Percentiles rank a stretch among this genome's conserved stretches.
Conservation (phyloP, 2,113 vertebrate species). For the Rana temporaria region DNA sequence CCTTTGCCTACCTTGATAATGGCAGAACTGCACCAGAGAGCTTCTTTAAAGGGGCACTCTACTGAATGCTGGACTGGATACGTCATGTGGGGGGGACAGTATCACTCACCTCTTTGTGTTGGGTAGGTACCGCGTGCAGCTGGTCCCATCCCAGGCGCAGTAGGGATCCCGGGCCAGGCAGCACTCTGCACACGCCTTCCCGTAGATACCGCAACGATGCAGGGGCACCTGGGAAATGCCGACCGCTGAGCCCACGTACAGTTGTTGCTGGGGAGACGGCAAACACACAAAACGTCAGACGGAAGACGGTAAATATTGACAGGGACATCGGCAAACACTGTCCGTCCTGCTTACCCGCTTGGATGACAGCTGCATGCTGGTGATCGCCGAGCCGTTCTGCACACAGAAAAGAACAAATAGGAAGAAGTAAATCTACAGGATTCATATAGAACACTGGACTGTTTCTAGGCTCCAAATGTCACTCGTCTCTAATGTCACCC, state of each 20-base stretch:
- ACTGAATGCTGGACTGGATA: too few relatives aligned
- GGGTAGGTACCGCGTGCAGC: conserved; percentile 85
- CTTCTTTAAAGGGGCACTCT: too few relatives aligned
- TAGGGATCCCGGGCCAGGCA: conserved; percentile 97
- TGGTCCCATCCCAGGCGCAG: conserved; percentile 93
- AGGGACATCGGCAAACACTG: not conserved
- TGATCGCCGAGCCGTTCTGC: conserved; percentile 86
- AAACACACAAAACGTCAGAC: conserved; percentile 29
- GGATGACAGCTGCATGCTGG: conserved; percentile 93
- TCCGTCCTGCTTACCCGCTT: conserved; percentile 81
- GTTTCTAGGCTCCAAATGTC: too few relatives aligned
- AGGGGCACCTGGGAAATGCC: conserved; percentile 89
- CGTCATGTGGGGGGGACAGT: not conserved
- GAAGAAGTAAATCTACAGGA: too few relatives aligned
- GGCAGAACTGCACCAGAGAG: too few relatives aligned
- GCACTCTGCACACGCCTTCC: conserved; percentile 94
- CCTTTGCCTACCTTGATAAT: too few relatives aligned
- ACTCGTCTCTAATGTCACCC: too few relatives aligned
- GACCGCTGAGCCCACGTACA: conserved; percentile 83
- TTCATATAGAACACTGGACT: too few relatives aligned
- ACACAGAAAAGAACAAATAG: not conserved
- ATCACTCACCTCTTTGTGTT: conserved; percentile 43
- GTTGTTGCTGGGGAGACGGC: conserved; percentile 83
- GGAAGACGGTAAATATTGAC: not conserved
- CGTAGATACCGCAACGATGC: conserved; percentile 90